Conservation (phyloP, 2,113 vertebrate genomes). For the Crotalus helleri region DNA sequence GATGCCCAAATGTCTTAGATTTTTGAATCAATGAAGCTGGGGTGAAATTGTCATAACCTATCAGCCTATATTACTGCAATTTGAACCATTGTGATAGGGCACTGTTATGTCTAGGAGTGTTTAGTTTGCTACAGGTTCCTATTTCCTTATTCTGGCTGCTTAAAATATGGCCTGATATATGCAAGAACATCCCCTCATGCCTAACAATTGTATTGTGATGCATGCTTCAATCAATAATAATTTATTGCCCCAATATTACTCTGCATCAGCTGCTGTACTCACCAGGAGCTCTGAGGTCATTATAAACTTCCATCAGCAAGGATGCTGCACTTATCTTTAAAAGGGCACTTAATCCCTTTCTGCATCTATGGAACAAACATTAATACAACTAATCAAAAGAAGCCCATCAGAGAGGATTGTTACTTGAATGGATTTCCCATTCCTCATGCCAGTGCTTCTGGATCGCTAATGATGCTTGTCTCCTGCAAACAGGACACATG, state of each 20-base stretch:
- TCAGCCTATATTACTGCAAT: not conserved
- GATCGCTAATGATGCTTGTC: constrained; percentile 2
- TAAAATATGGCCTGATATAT: not conserved
- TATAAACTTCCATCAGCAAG: constrained; percentile 2
- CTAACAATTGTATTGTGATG: not conserved
- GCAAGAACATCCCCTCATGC: not conserved
- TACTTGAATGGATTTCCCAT: constrained; percentile 14
- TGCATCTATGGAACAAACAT: constrained; percentile 2
- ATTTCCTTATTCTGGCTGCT: not conserved
- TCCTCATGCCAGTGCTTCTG: not conserved
- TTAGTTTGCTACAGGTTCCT: not conserved
- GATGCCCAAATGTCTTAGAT: not conserved
- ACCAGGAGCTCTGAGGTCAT: constrained; percentile 9
- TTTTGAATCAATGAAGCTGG: not conserved
- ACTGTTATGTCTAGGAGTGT: not conserved
- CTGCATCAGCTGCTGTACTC: not conserved
- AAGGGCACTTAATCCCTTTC: constrained; percentile 19
- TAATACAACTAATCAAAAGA: constrained; percentile 3
- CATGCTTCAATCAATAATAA: constrained; percentile 16
- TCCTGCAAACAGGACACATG: not conserved
- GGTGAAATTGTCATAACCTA: not conserved
- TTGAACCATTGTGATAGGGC: not conserved
- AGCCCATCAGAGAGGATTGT: not conserved
- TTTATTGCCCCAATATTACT: constrained; percentile 6
- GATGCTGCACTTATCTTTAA: constrained; percentile 12